Evolutionary conservation across 2,113 vertebrate genomes (phyloP), one percentile per base, ranked within the genome.

Genomic region (Tragelaphus scriptus): DNA sequence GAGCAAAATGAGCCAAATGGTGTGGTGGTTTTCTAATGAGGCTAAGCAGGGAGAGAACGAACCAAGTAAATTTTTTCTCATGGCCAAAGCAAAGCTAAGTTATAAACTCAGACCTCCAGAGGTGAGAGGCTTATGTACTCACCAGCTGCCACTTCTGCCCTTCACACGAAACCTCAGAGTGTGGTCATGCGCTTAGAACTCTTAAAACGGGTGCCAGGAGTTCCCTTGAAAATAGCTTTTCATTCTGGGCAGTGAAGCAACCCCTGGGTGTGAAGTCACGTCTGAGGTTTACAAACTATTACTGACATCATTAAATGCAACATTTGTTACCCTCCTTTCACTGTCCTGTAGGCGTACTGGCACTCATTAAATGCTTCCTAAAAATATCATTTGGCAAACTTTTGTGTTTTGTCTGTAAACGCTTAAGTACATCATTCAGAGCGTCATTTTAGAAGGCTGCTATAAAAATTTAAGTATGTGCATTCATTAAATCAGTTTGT

Each of bases 21-120:
- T 51, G 28, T 95, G 96, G 68, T 86, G 12, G 89, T 97, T 94
- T 97, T 94, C 97, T 97, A 97, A 97, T 55, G 88, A 97, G 77
- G 79, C 89, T 95, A 47, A 93, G 79, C 85, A 77, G 63, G 53
- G 94, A 96, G 75, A 95, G 68, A 97, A 94, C 5, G 56, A 97
- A 97, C 15, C 30, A 91, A 98, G 71, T 28, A 81, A 53, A 75
- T 49, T 85, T 87, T 87, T 93, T 87, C 47, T 36, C 84, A 88
- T 75, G 71, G 88, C 93, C 86, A 97, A 91, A 81, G 85, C 63
- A 80, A 89, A 58, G 58, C 88, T 55, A 65, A 96, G 85, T 90
- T 49, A 58, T 93, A 89, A 94, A 84, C 84, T 40, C 81, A 55
- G 91, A 95, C 79, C 86, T 94, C 86, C 95, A 90, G 86, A 86